Conservation (phyloP, 1,140 invertebrate genomes). For the Drosophila nigrodunni region DNA sequence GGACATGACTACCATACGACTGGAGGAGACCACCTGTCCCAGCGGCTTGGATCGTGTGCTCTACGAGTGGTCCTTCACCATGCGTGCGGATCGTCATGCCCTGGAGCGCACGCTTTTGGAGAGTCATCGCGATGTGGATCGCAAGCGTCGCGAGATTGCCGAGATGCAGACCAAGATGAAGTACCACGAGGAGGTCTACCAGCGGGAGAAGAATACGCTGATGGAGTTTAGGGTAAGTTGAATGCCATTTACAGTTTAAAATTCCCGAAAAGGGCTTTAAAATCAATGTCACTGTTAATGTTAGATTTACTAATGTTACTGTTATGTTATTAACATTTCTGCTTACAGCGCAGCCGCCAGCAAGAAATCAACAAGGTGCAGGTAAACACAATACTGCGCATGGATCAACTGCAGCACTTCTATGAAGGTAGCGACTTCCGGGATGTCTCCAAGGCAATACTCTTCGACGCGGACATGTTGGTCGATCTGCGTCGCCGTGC, state of each 20-base stretch:
- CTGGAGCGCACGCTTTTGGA: conserved; percentile 85
- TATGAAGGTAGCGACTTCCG: conserved; percentile 84
- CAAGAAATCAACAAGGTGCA: conserved; percentile 89
- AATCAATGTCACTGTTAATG: too few species aligned
- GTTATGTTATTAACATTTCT: too few species aligned
- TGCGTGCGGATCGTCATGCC: conserved; percentile 87
- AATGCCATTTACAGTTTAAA: too few species aligned
- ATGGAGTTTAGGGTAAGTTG: conserved; percentile 61
- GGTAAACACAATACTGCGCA: conserved; percentile 87
- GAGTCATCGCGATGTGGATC: conserved; percentile 84
- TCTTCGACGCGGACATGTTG: conserved; percentile 87
- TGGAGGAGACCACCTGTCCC: conserved; percentile 91
- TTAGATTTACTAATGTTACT: too few species aligned
- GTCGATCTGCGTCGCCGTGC: conserved; percentile 87
- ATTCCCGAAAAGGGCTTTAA: too few species aligned
- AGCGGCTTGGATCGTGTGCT: conserved; percentile 89
- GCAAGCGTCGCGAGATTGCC: conserved; percentile 76
- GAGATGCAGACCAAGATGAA: conserved; percentile 75
- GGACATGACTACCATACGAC: conserved; percentile 87
- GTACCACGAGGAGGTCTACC: conserved; percentile 67
- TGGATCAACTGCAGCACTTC: conserved; percentile 89
- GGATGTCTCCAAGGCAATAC: conserved; percentile 87
- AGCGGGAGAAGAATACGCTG: conserved; percentile 66
- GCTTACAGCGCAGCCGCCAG: conserved; percentile 88
- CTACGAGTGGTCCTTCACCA: conserved; percentile 88